Evolutionary conservation across 2,797 vertebrate genomes (phyloP).

Genomic region (Acropternis orthonyx): DNA sequence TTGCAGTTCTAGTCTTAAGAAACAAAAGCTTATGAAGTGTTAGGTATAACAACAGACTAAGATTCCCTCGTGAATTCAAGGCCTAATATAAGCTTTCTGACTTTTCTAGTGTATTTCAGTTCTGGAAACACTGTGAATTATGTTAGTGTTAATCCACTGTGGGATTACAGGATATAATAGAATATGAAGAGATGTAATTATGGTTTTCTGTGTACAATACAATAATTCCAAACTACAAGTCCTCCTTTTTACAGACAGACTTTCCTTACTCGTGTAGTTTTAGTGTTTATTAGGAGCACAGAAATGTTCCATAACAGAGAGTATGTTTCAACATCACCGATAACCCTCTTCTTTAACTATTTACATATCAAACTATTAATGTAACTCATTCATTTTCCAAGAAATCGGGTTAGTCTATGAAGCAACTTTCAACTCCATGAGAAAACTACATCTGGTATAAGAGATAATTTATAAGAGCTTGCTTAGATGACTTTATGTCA

Average conservation of each 20-base stretch:
- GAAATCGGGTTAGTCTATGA: background rate
- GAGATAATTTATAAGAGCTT: background rate
- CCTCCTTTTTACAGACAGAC: background rate
- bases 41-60: background rate
- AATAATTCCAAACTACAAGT: background rate
- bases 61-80: background rate
- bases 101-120: background rate
- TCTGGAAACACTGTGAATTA: background rate
- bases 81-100: background rate
- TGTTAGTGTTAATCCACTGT: slow-evolving; percentile 16
- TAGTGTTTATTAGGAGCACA: background rate
- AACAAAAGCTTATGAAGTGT: background rate
- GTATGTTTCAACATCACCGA: background rate
- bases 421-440: background rate
- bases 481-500: background rate
- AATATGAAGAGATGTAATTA: slow-evolving; percentile 15
- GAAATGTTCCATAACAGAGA: background rate
- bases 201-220: background rate
- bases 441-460: background rate
- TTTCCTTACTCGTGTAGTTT: background rate
- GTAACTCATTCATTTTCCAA: background rate
- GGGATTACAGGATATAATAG: background rate
- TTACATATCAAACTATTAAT: background rate
- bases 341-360: background rate
- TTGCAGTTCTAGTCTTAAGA: background rate